Evolutionary conservation across 1,140 invertebrate species (phyloP), one percentile per base, ranked within the genome.

Genomic region (Papilio glaucus): DNA sequence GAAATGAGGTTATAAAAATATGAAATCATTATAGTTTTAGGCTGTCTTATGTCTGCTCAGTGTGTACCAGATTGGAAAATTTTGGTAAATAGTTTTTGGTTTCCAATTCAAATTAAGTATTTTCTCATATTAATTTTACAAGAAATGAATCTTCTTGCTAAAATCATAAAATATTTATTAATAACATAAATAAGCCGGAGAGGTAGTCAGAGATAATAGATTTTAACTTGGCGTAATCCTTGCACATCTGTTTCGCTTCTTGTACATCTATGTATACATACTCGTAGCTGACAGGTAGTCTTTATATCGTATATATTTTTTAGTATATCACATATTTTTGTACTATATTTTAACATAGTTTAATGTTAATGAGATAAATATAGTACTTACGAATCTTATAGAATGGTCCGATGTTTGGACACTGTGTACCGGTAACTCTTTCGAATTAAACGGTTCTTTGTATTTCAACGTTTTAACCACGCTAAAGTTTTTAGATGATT

Each of bases 351-450:
- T 10, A n/a, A 21, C 8, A 21, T n/a, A 9, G 8, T 1, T 45
- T 26, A 2, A 26, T 49, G 12, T 12, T 29, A 63, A 63, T 7
- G n/a, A n/a, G n/a, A 18, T 37, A 37, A 33, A 41, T 53, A 33
- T 33, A 72, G 18, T 71, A 73, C 82, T 78, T 77, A 86, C 82
- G 45, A 86, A 67, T 38, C 68, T 69, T 71, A 87, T 81, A 10
- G 83, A 77, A 74, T 83, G 74, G 72, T 86, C 78, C 29, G 83
- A 88, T n/a, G 86, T 88, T 80, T 88, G 86, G 24, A 75, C 76
- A 37, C 61, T 29, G 33, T 65, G 41, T 26, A 68, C 39, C n/a
- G 21, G 63, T 15, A 18, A 67, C 7, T 18, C 62, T 65, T 65
- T 41, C 0, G 37, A 37, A 8, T 24, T 57, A 10, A 57, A 57